Conservation (phyloP, 2,888 invertebrate genomes). For the Volucella zonaria region DNA sequence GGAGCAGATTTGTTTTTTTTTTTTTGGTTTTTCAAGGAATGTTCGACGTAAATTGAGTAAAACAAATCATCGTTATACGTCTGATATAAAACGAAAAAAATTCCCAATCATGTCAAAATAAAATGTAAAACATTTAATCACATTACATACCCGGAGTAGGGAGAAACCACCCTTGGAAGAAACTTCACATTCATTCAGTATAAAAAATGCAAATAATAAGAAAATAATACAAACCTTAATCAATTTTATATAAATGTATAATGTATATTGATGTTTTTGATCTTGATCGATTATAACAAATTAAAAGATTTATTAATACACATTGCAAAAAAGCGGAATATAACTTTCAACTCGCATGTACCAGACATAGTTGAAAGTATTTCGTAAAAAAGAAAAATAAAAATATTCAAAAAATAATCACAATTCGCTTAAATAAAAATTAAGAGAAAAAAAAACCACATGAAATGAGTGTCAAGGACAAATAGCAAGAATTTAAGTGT, state of each 20-base stretch:
- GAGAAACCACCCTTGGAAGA: conserved; percentile 33
- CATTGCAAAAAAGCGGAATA: conserved; percentile 45
- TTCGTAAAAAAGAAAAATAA: conserved; percentile 40
- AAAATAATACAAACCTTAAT: conserved; percentile 30
- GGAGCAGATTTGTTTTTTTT: neutral
- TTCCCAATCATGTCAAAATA: neutral
- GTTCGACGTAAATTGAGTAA: conserved; percentile 17
- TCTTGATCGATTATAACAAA: conserved; percentile 29
- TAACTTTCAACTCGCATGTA: conserved; percentile 46
- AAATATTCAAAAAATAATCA: conserved; percentile 47
- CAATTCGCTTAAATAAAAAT: conserved; percentile 50
- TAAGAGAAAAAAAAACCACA: conserved; percentile 3
- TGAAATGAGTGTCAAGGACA: neutral
- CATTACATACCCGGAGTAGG: conserved; percentile 20
- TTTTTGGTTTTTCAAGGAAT: conserved; percentile 45
- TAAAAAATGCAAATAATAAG: conserved; percentile 1
- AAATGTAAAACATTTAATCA: conserved; percentile 24
- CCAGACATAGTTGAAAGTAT: conserved; percentile 56
- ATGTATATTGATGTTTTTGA: conserved; percentile 20
- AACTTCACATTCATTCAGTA: conserved; percentile 42
- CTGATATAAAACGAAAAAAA: neutral
- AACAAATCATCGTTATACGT: neutral
- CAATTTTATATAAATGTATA: conserved; percentile 2
- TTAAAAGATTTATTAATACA: conserved; percentile 5
- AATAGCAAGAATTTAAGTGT: neutral